Conservation (phyloP, 2,888 invertebrate species). For the Listrodromus nycthemerus region DNA sequence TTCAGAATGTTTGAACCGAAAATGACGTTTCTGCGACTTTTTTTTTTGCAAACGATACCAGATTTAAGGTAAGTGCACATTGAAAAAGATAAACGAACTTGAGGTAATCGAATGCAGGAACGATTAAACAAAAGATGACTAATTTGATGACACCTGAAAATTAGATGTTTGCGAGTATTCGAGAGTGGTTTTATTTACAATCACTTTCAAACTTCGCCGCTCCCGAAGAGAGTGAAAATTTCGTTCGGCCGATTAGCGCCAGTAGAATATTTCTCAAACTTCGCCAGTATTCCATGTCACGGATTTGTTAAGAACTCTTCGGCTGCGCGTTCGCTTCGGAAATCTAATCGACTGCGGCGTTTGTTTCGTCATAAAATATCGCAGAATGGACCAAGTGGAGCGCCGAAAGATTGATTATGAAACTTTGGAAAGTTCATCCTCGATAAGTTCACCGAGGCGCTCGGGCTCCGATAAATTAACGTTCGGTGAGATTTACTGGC, state of each 20-base stretch:
- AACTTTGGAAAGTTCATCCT: conserved; percentile 33
- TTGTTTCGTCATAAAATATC: background rate
- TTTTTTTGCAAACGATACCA: too few species aligned
- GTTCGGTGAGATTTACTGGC: conserved; percentile 38
- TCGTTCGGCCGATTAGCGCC: background rate
- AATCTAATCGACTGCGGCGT: background rate
- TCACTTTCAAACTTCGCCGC: background rate
- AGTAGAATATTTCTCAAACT: background rate
- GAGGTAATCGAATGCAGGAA: background rate
- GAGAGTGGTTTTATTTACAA: background rate
- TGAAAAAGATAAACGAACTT: background rate
- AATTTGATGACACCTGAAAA: background rate
- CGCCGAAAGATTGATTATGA: conserved; percentile 27
- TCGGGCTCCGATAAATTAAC: conserved; percentile 36
- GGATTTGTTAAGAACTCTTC: background rate
- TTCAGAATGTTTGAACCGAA: too few species aligned
- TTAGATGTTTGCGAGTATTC: conserved; percentile 16
- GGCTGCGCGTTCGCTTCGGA: background rate
- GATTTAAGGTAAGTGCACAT: too few species aligned
- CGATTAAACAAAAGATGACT: background rate
- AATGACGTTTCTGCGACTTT: too few species aligned
- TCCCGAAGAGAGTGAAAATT: background rate
- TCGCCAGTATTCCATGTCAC: too few species aligned
- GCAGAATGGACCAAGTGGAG: conserved; percentile 17
- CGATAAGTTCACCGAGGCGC: conserved; percentile 16